Evolutionary conservation across 2,113 vertebrate species (phyloP).

Genomic region (Rhea pennata): DNA sequence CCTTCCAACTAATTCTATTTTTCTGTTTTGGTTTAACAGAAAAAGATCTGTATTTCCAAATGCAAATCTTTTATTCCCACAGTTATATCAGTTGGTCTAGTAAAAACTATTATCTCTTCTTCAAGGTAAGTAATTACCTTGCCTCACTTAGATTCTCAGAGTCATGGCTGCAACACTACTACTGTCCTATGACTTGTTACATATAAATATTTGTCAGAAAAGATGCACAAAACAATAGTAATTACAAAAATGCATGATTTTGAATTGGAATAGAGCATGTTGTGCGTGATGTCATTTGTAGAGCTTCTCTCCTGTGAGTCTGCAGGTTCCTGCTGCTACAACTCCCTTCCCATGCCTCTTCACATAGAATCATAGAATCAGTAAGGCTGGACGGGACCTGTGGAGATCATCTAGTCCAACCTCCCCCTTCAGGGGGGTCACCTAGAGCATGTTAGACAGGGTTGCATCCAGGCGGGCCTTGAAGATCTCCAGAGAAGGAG

Average conservation of each 20-base stretch:
- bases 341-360: neutral
- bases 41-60: neutral
- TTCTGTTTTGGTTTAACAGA: neutral
- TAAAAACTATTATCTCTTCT: neutral
- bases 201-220: neutral
- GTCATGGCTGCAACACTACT: neutral
- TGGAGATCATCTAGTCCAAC: too few species aligned
- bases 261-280: neutral
- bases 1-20: neutral
- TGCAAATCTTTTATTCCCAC: neutral
- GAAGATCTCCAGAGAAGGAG: too few species aligned
- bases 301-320: neutral
- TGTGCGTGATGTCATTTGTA: neutral
- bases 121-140: neutral
- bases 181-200: neutral
- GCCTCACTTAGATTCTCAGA: neutral
- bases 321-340: constrained; percentile 4
- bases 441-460: too few species aligned
- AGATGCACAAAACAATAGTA: neutral
- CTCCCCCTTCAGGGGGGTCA: too few species aligned
- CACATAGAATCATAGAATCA: too few species aligned
- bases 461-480: too few species aligned
- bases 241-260: neutral
- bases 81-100: neutral
- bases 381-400: too few species aligned